phyloP scores from a whole-genome alignment of 2,113 vertebrate species.

The Tympanuchus pallidicinctus region DNA sequence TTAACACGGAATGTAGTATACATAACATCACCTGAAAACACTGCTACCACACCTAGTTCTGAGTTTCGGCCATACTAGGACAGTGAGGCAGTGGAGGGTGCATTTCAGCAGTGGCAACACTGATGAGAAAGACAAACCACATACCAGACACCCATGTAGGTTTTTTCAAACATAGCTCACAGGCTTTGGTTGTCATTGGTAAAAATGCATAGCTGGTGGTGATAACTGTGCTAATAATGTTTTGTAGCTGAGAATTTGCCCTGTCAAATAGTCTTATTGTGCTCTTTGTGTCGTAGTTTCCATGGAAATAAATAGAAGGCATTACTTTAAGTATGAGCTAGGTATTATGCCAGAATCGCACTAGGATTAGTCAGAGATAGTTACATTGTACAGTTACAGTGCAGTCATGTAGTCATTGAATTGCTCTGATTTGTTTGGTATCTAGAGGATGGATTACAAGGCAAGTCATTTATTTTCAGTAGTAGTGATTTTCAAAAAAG shows the following conservation, averaged over 20 bases:
- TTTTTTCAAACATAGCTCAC: neutral
- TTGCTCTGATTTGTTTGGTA: neutral
- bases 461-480: neutral
- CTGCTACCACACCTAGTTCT: neutral
- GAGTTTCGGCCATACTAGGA: neutral
- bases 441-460: neutral
- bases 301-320: neutral
- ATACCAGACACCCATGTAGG: too few relatives aligned
- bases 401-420: too few relatives aligned
- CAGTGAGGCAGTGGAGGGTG: neutral
- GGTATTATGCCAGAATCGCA: neutral
- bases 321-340: neutral
- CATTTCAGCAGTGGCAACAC: neutral
- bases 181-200: neutral
- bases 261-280: neutral
- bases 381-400: too few relatives aligned
- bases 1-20: neutral
- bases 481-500: neutral
- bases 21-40: neutral
- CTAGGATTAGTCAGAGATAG: too few relatives aligned
- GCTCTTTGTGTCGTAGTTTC: neutral
- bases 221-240: neutral
- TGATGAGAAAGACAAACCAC: too few relatives aligned
- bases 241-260: neutral
- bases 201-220: neutral